These are phyloP conservation scores for Pterostichus madidus DNA, from an alignment of 2,888 invertebrate genomes.

Conservation along the genomic window DNA sequence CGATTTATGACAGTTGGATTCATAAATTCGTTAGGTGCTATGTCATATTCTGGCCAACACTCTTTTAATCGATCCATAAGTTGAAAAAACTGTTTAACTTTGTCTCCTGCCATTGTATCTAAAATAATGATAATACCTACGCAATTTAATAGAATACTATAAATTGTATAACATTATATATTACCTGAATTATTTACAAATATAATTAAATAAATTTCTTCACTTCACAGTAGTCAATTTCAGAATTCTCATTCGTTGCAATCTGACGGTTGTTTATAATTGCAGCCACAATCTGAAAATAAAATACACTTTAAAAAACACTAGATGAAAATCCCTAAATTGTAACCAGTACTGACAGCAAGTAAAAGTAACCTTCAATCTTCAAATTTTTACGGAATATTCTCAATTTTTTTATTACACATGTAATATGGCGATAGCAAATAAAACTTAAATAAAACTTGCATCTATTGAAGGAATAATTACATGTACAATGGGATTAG, in stretches of 20 bases:
- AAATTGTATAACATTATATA: not conserved
- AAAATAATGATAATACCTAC: constrained; percentile 23
- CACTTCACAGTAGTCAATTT: not conserved
- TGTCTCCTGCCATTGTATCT: constrained; percentile 20
- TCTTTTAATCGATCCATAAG: constrained; percentile 3
- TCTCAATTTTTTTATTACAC: not conserved
- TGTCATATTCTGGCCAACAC: constrained; percentile 35
- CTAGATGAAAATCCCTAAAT: too few relatives aligned
- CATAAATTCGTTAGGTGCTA: not conserved
- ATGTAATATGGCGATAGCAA: constrained; percentile 71
- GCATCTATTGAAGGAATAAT: constrained; percentile 83
- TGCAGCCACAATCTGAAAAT: not conserved
- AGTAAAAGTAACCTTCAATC: constrained; percentile 19
- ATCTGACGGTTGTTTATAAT: too few relatives aligned
- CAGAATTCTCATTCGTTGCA: not conserved
- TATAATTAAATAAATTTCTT: not conserved
- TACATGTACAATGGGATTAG: constrained; percentile 79
- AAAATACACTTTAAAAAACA: not conserved
- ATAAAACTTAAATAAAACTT: constrained; percentile 81
- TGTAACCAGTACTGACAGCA: too few relatives aligned
- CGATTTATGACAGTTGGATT: constrained; percentile 39
- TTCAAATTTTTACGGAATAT: not conserved
- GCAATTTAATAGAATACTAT: not conserved
- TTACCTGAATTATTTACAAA: too few relatives aligned
- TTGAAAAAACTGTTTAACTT: not conserved